Evolutionary conservation across 92 coral and sea anemone genomes (phyloP), one percentile per base, ranked within the genome.

Genomic region (Siderastrea radians): DNA sequence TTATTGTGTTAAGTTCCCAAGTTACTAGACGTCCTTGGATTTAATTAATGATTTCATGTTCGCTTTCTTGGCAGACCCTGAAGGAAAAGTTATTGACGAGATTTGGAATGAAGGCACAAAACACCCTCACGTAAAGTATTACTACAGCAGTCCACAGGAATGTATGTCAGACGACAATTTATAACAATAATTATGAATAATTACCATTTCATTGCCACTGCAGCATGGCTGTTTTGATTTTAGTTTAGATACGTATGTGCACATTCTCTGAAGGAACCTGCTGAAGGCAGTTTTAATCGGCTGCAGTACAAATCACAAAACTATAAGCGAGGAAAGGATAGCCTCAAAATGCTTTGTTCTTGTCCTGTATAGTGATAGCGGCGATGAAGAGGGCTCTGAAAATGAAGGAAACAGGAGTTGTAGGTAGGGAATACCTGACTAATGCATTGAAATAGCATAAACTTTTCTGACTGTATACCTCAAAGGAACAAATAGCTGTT

Each of bases 91-190:
- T 1, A 55, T 87, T 67, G 90, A 87, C 4, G 96, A 89, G 16
- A 80, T 93, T 55, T 95, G 96, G 98, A 95, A 95, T 57, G 96
- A 95, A 71, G 98, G 95, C 14, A 95, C 98, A 4, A 85, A 89
- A 38, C 92, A 91, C 43, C 89, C 78, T 1, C 96, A 95, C 46
- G 98, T 94, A 15, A 95, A 95, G 75, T 93, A 95, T 49, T 95
- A 91, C 78, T 95, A 93, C 82, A 94, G 92, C 80, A 86, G 88
- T 65, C 93, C 96, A 1, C 87, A 91, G 2, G 96, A 95, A 83
- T 81, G 98, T 95, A 91, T 91, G 96, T 83, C 38, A 17, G 6
- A 49, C 2, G 2, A 48, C 45, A 46, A 3, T 3, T 17, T 2
- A 1, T 55, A 53, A 17, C 12, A 49, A 50, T 3, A 3, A 17